These are phyloP conservation scores for Agonopterix subpropinquella DNA, from an alignment of 2,888 invertebrate genomes.

Conservation along the genomic window DNA sequence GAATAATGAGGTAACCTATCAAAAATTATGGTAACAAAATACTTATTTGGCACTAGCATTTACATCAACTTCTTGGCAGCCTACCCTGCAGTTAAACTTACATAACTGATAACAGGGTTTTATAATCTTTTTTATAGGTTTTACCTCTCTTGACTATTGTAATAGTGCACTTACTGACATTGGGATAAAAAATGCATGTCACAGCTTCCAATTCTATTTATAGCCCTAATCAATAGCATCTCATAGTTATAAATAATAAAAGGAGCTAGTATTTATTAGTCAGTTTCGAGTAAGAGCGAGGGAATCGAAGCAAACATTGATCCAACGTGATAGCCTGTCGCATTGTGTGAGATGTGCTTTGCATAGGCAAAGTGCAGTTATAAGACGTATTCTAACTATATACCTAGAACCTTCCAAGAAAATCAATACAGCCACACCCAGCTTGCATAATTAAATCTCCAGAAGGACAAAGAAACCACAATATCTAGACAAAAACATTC, in stretches of 20 bases:
- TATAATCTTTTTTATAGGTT: slow-evolving; percentile 53
- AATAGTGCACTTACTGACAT: slow-evolving; percentile 3
- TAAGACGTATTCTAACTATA: slow-evolving; percentile 63
- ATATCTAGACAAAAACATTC: slow-evolving; percentile 41
- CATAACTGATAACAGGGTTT: slow-evolving; percentile 63
- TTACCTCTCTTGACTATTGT: slow-evolving; percentile 16
- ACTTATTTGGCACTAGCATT: slow-evolving; percentile 15
- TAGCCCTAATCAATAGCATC: too few relatives aligned
- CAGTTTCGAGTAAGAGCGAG: not conserved
- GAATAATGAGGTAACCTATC: not conserved
- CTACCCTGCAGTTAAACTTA: slow-evolving; percentile 44
- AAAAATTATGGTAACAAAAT: slow-evolving; percentile 8
- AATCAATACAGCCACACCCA: slow-evolving; percentile 77
- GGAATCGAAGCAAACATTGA: slow-evolving; percentile 23
- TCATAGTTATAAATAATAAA: too few relatives aligned
- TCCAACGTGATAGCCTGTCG: slow-evolving; percentile 32
- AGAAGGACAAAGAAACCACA: slow-evolving; percentile 32
- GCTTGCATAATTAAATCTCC: slow-evolving; percentile 66
- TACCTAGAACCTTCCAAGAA: slow-evolving; percentile 72
- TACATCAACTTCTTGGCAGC: slow-evolving; percentile 25
- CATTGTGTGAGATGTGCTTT: slow-evolving; percentile 43
- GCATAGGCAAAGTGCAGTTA: slow-evolving; percentile 56
- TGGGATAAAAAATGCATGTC: slow-evolving; percentile 11
- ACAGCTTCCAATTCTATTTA: slow-evolving; percentile 3
- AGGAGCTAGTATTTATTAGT: too few relatives aligned